phyloP scores from a whole-genome alignment of 2,888 invertebrate species.

The Ophion costatus region DNA sequence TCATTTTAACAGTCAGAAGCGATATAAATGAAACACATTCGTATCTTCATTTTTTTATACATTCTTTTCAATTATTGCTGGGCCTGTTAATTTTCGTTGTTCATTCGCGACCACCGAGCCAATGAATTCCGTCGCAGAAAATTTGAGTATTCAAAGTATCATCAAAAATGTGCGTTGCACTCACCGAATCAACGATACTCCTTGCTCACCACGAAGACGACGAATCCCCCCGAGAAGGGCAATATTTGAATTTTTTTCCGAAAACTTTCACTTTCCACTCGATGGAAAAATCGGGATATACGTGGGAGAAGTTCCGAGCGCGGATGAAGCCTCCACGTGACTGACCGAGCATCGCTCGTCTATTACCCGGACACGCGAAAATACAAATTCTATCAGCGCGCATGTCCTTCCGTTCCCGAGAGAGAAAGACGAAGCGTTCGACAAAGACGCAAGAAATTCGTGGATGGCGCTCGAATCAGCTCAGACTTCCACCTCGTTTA shows the following conservation, averaged over 20 bases:
- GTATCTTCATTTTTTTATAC: too few species aligned
- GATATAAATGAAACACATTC: too few species aligned
- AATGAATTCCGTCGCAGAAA: too few species aligned
- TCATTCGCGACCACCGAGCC: too few species aligned
- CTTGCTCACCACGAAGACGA: constrained; percentile 23
- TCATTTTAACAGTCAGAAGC: too few species aligned
- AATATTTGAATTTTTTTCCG: constrained; percentile 21
- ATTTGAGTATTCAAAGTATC: too few species aligned
- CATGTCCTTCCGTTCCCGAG: constrained; percentile 68
- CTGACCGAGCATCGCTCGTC: constrained; percentile 71
- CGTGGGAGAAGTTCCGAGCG: constrained; percentile 71
- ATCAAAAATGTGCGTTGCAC: not conserved
- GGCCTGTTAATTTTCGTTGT: too few species aligned
- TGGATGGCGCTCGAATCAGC: not conserved
- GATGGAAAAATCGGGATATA: constrained; percentile 23
- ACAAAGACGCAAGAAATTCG: not conserved
- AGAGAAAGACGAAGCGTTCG: constrained; percentile 2
- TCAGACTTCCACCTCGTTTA: not conserved
- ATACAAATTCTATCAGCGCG: constrained; percentile 73
- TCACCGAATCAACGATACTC: constrained; percentile 45
- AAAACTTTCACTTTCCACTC: constrained; percentile 63
- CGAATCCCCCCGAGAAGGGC: constrained; percentile 34
- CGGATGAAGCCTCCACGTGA: constrained; percentile 79
- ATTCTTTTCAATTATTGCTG: too few species aligned
- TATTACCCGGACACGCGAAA: constrained; percentile 70